Conservation (phyloP, 2,888 invertebrate species). For the Mechanitis messenoides region DNA sequence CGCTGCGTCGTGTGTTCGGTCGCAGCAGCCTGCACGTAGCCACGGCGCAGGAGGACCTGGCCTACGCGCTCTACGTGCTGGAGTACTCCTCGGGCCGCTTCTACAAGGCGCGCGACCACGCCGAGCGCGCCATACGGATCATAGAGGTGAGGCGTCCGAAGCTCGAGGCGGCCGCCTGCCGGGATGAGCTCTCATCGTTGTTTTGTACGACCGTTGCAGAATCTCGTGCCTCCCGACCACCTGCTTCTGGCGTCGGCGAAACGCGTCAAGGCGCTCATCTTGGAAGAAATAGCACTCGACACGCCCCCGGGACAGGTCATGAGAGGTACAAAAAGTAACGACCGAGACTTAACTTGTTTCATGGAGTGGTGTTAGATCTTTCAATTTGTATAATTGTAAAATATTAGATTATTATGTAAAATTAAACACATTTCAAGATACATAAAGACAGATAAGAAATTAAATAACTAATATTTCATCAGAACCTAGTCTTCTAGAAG, state of each 20-base stretch:
- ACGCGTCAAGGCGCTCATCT: slow-evolving; percentile 92
- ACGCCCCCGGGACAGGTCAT: slow-evolving; percentile 74
- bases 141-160: slow-evolving; percentile 72
- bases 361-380: background rate
- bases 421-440: no score
- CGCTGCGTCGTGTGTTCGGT: slow-evolving; percentile 86
- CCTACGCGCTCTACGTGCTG: slow-evolving; percentile 93
- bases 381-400: background rate
- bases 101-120: slow-evolving; percentile 87
- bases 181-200: background rate
- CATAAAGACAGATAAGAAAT: no score
- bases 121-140: slow-evolving; percentile 88
- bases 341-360: background rate
- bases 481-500: slow-evolving; percentile 80
- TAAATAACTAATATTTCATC: slow-evolving; percentile 18
- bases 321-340: slow-evolving; percentile 40
- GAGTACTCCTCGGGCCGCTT: slow-evolving; percentile 94
- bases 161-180: no score
- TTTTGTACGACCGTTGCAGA: slow-evolving; percentile 42
- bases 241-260: slow-evolving; percentile 91
- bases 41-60: slow-evolving; percentile 92
- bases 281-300: slow-evolving; percentile 96
- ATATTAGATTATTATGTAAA: no score
- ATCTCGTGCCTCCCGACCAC: slow-evolving; percentile 88
- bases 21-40: slow-evolving; percentile 92